Conservation (phyloP, 2,113 vertebrate genomes). For the Pandion haliaetus region DNA sequence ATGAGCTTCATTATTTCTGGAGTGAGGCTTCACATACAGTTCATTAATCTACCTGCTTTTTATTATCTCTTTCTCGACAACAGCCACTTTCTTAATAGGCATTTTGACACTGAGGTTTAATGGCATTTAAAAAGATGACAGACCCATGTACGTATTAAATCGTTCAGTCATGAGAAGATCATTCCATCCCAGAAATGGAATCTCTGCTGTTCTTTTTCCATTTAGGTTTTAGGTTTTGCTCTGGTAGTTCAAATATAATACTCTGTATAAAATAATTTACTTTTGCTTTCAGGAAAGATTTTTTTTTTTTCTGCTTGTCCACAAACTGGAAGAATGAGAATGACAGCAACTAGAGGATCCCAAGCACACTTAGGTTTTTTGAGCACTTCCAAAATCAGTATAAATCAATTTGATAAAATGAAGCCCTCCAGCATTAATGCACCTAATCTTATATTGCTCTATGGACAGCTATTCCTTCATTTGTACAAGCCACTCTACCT, state of each 20-base stretch:
- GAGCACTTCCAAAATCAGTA: neutral
- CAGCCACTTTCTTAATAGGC: neutral
- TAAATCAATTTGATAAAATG: neutral
- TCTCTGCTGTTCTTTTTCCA: neutral
- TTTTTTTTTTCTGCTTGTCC: neutral
- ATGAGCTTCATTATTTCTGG: constrained; percentile 26
- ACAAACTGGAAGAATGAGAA: neutral
- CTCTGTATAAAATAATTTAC: neutral
- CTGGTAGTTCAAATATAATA: neutral
- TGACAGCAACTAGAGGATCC: neutral
- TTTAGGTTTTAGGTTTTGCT: neutral
- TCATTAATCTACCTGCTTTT: constrained; percentile 34
- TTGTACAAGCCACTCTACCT: neutral
- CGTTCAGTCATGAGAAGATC: neutral
- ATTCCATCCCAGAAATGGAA: neutral
- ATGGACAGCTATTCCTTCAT: neutral
- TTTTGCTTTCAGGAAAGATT: neutral
- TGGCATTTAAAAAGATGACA: constrained; percentile 9
- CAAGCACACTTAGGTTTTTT: neutral
- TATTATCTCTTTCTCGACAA: constrained; percentile 33
- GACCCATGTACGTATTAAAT: neutral
- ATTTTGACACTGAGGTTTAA: constrained; percentile 24
- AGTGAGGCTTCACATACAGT: neutral
- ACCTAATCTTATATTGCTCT: neutral
- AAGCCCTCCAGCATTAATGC: neutral